Conservation (phyloP, 2,797 vertebrate genomes). For the Psittacula derbiana region DNA sequence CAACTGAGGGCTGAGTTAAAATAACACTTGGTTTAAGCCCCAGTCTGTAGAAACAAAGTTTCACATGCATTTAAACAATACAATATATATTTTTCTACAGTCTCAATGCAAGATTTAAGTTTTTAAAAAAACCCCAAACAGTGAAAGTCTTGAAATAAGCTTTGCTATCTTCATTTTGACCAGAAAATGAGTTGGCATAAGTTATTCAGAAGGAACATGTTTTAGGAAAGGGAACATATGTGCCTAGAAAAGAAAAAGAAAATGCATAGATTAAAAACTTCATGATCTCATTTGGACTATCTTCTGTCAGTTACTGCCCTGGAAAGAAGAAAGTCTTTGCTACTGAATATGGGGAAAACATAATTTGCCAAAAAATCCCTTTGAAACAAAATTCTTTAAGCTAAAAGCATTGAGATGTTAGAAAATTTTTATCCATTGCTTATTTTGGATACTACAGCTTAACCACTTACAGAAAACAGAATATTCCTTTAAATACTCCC, state of each 20-base stretch:
- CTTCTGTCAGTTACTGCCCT: background rate
- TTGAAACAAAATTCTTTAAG: background rate
- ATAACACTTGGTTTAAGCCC: background rate
- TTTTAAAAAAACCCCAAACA: background rate
- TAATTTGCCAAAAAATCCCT: background rate
- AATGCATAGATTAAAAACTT: background rate
- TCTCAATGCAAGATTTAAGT: background rate
- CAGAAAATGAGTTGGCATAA: background rate
- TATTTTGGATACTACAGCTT: background rate
- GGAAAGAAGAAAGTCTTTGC: constrained; percentile 7
- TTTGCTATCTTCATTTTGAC: background rate
- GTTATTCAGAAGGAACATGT: background rate
- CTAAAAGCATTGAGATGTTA: background rate
- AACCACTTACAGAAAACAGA: background rate
- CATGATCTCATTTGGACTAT: background rate
- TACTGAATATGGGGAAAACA: background rate
- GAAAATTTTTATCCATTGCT: background rate
- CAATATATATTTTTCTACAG: background rate
- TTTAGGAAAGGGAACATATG: constrained; percentile 27
- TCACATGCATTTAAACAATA: background rate
- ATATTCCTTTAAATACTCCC: background rate
- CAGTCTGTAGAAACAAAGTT: background rate
- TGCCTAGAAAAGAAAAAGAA: background rate
- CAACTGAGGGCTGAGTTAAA: background rate
- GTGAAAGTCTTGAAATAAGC: background rate